Base-by-base conservation (phyloP, 2,888 invertebrate species). In the Nomada ferruginata region DNA sequence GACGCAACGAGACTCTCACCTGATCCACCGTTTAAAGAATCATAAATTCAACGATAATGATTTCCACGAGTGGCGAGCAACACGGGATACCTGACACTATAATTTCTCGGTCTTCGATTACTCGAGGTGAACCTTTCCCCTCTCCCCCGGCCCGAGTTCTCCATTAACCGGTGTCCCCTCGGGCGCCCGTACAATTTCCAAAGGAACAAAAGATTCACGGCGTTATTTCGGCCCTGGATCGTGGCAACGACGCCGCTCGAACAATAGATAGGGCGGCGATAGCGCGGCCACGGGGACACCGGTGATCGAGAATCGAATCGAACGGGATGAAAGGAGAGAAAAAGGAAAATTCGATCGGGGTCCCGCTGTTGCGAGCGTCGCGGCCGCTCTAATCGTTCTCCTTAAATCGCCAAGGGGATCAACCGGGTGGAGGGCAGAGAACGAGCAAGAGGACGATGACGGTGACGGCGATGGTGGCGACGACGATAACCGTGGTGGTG, bases 401-500 rank as follows among this genome's bases (percentile, higher is more conserved):
- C 63, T 68, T 72, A 59, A 73, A 80, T 65, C 63, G 60, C 50
- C 72, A 53, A 15, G 18, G 65, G 69, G 65, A 52, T 18, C 53
- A 18, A 36, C 42, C 59, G 26, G 59, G 29, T 18, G 53, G 59
- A 60, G 59, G 26, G 60, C 55, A 60, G 44, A 59, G 66, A 61
- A 64, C 75, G 70, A 79, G 63, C 82, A 78, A 76, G 79, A 80
- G 75, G 82, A 86, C 69, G 87, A 84, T 71, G 86, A 83, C 80
- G 83, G 73, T 66, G 87, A 81, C 79, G 89, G 71, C 61, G 69
- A 66, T 60, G 70, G 76, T 73, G 80, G 72, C 66, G 78, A 63
- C 72, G 79, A 84, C 79, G 85, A 79, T 84, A 84, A 47, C 85
- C 86, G 90, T 85, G 89, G 89, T 87, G 90, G 89, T 85, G 89